These are phyloP conservation scores for Hemiprocne comata DNA, from an alignment of 2,113 vertebrate genomes.

Conservation along the genomic window DNA sequence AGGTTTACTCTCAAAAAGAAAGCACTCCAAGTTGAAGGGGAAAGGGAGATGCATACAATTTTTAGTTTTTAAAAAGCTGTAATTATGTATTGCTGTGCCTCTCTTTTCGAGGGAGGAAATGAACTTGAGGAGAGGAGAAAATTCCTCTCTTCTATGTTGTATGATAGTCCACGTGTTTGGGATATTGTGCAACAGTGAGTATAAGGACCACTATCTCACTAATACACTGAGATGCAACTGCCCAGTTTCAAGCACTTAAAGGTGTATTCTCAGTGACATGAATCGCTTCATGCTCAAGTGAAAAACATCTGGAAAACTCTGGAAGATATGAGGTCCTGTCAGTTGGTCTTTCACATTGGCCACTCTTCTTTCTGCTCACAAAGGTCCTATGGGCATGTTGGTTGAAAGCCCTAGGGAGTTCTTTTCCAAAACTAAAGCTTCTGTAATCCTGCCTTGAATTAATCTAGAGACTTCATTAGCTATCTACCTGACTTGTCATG, in stretches of 20 bases:
- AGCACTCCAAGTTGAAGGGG: not conserved
- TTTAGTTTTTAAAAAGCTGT: not conserved
- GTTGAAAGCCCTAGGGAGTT: not conserved
- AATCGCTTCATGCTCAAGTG: not conserved
- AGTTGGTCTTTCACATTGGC: not conserved
- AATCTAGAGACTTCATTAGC: not conserved
- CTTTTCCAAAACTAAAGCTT: not conserved
- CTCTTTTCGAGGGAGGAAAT: not conserved
- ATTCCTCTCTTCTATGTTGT: not conserved
- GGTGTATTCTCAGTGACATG: not conserved
- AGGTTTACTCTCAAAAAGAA: not conserved
- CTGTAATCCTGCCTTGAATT: not conserved
- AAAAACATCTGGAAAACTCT: not conserved
- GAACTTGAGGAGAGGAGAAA: not conserved
- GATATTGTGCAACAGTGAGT: not conserved
- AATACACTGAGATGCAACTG: accelerated
- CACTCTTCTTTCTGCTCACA: not conserved
- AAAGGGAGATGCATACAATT: not conserved
- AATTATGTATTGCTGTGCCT: not conserved
- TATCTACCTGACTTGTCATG: not conserved
- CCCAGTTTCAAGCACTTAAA: not conserved
- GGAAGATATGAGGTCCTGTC: not conserved
- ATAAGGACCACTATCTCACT: not conserved
- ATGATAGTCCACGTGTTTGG: not conserved
- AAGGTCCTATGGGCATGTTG: not conserved